Evolutionary conservation across 2,888 invertebrate species (phyloP), one percentile per base, ranked within the genome.

Genomic region (Oscheius sp.): DNA sequence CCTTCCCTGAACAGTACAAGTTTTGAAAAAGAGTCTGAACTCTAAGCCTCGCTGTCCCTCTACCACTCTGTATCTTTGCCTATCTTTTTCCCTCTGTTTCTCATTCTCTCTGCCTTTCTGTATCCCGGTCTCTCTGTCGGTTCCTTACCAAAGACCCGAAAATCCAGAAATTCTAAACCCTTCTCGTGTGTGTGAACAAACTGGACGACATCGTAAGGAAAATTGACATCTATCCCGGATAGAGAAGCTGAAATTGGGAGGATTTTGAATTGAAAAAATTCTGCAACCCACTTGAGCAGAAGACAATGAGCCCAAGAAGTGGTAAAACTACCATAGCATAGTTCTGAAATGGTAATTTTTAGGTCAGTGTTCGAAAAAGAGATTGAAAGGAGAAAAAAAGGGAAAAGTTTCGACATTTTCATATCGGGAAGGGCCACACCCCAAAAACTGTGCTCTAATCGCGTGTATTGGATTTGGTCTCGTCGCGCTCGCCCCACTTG

Each of bases 401-500:
- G 2, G n/a, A 33, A 13, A 1, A 13, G 37, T 68, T 68, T 68
- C 68, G 29, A 53, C 68, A 68, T 68, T 68, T 68, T 33, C n/a
- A 68, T 10, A 42, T 51, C 68, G 13, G 51, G 50, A 33, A 10
- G 9, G 29, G n/a, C 51, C 57, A 13, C 33, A 5, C 65, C 65
- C 9, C 37, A 10, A 55, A 42, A 35, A 32, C 4, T 29, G 32
- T 13, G 55, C 57, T 35, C 13, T 35, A 42, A 50, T 48, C 7
- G 48, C 10, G 35, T 53, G 37, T 55, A 21, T 55, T 13, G 29
- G 29, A 21, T 29, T 29, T 29, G 68, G 68, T 68, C 68, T 21
- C 55, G 42, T n/a, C 53, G 37, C 68, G 68, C 37, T 68, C 33
- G 68, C 53, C 68, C 37, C 68, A 35, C n/a, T 68, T 55, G 55